These are phyloP conservation scores for Champsocephalus esox DNA, from an alignment of 2,797 vertebrate genomes.

Conservation along the genomic window DNA sequence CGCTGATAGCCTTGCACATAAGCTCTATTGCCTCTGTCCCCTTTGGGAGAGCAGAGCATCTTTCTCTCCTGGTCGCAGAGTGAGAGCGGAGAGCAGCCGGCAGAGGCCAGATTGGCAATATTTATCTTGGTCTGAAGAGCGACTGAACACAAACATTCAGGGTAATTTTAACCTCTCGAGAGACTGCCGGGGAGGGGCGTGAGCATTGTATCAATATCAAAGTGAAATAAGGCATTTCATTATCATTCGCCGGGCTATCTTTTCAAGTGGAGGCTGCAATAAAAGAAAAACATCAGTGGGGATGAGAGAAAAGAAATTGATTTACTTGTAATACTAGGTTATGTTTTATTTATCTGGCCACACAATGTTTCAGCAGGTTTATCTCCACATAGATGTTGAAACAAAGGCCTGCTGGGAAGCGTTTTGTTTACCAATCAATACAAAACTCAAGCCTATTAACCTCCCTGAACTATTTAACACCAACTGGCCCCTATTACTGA, in stretches of 20 bases:
- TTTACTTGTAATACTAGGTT: conserved; percentile 37
- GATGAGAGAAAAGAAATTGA: conserved; percentile 22
- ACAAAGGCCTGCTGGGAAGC: conserved; percentile 70
- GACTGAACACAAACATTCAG: conserved; percentile 75
- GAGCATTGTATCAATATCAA: conserved; percentile 66
- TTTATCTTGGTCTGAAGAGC: conserved; percentile 80
- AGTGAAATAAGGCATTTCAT: conserved; percentile 65
- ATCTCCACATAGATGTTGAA: conserved; percentile 37
- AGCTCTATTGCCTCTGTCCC: conserved; percentile 73
- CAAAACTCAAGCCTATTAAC: conserved; percentile 82
- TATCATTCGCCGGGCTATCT: conserved; percentile 34
- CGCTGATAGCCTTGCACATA: conserved; percentile 61
- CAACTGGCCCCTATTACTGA: conserved; percentile 78
- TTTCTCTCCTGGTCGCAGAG: conserved; percentile 73
- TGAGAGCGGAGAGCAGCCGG: conserved; percentile 61
- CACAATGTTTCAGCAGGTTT: conserved; percentile 25
- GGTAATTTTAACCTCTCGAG: conserved; percentile 75
- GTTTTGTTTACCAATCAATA: conserved; percentile 85
- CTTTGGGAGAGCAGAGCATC: conserved; percentile 75
- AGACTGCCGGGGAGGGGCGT: conserved; percentile 39
- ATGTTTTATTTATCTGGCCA: conserved; percentile 17
- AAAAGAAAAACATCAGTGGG: conserved; percentile 27
- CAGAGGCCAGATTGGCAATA: conserved; percentile 77
- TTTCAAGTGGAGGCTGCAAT: conserved; percentile 34
- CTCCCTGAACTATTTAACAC: conserved; percentile 84